Evolutionary conservation across 2,888 invertebrate genomes (phyloP).

Genomic region (Drosophila prolongata): DNA sequence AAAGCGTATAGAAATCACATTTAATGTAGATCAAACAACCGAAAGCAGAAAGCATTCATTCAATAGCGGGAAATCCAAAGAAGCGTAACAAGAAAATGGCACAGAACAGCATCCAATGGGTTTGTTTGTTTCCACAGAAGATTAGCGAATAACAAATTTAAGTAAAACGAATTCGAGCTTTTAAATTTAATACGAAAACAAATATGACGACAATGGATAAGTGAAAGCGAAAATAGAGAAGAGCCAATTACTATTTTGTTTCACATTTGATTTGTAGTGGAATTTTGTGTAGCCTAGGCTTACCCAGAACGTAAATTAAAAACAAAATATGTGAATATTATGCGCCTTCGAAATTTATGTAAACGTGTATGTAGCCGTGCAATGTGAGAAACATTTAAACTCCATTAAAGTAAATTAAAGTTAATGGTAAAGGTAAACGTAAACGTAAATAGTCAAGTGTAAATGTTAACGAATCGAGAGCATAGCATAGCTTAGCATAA

Average conservation of each 20-base stretch:
- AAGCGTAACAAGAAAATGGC: slow-evolving; percentile 41
- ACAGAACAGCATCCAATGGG: slow-evolving; percentile 39
- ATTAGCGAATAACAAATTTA: slow-evolving; percentile 61
- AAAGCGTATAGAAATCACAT: slow-evolving; percentile 82
- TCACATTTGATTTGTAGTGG: slow-evolving; percentile 54
- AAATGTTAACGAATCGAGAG: slow-evolving; percentile 53
- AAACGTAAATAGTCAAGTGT: slow-evolving; percentile 46
- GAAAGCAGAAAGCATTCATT: slow-evolving; percentile 41
- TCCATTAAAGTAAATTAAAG: slow-evolving; percentile 34
- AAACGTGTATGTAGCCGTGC: slow-evolving; percentile 59
- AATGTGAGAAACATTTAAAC: slow-evolving; percentile 47
- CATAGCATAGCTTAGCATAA: slow-evolving; percentile 57
- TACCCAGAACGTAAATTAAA: slow-evolving; percentile 53
- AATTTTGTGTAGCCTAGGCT: slow-evolving; percentile 60
- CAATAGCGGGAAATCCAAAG: slow-evolving; percentile 19
- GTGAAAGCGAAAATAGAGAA: slow-evolving; percentile 12
- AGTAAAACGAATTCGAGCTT: slow-evolving; percentile 81
- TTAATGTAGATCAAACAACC: slow-evolving; percentile 54
- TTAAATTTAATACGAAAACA: slow-evolving; percentile 63
- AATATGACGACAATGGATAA: slow-evolving; percentile 35
- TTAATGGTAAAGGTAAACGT: slow-evolving; percentile 15
- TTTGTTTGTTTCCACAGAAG: slow-evolving; percentile 50
- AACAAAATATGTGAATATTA: slow-evolving; percentile 82
- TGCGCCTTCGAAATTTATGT: slow-evolving; percentile 82
- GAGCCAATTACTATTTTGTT: slow-evolving; percentile 38